phyloP scores from a whole-genome alignment of 1,140 invertebrate species.

The Delia radicum region DNA sequence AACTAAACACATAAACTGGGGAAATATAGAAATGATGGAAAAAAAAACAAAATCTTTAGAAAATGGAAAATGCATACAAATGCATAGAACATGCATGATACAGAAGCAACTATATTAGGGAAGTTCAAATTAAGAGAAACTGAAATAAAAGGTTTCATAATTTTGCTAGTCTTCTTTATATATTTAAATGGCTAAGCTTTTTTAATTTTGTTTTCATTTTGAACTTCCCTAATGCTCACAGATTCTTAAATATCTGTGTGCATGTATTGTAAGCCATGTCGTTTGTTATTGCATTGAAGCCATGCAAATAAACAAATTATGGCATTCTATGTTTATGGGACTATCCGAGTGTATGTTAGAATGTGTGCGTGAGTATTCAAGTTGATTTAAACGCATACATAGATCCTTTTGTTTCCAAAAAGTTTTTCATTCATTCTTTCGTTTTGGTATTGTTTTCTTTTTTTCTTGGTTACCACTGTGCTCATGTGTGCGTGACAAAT shows the following conservation, averaged over 20 bases:
- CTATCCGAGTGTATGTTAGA: background rate
- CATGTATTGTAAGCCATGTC: background rate
- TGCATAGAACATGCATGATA: too few relatives aligned
- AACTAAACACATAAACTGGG: background rate
- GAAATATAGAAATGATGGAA: background rate
- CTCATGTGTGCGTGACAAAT: constrained; percentile 13
- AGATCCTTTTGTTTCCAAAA: background rate
- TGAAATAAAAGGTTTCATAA: too few relatives aligned
- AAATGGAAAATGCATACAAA: too few relatives aligned
- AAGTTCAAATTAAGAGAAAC: too few relatives aligned
- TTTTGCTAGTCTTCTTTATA: too few relatives aligned
- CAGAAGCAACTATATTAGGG: too few relatives aligned
- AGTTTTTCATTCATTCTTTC: background rate
- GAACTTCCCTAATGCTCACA: too few relatives aligned
- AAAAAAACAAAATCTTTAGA: background rate
- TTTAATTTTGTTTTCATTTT: too few relatives aligned
- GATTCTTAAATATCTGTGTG: too few relatives aligned
- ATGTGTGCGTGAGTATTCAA: background rate
- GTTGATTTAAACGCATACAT: background rate
- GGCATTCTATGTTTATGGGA: background rate
- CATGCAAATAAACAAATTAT: constrained; percentile 5
- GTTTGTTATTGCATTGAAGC: background rate
- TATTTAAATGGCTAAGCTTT: too few relatives aligned
- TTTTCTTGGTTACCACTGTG: background rate
- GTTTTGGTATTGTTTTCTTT: background rate